A percentile compares a stretch with the other conserved stretches of the same genome.
Conservation (phyloP, 2,113 vertebrate species). For the Trematocara variabile region DNA sequence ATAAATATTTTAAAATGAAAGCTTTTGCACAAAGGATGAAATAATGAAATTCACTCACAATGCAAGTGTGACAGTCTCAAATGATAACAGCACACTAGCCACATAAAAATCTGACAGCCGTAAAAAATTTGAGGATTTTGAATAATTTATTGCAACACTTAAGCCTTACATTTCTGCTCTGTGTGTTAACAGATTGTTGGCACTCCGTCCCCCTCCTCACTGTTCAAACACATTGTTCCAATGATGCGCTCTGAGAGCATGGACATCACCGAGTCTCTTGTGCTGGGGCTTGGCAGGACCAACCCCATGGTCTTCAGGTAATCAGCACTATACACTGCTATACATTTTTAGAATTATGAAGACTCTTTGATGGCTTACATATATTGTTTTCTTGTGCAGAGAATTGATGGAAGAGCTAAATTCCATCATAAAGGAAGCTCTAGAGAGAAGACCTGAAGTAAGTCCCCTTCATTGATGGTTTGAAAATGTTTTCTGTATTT, state of each 20-base stretch:
- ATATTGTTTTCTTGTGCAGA: slow-evolving; percentile 62
- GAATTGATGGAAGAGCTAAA: slow-evolving; percentile 97
- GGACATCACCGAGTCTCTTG: slow-evolving; percentile 98
- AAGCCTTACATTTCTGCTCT: neutral
- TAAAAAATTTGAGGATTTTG: neutral
- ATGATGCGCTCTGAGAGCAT: slow-evolving; percentile 99
- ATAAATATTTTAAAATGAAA: neutral
- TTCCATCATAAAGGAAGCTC: slow-evolving; percentile 99
- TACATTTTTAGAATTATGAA: neutral
- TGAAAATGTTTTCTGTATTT: neutral
- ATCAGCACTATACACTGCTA: neutral
- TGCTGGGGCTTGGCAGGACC: slow-evolving; percentile 98
- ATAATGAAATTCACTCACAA: neutral
- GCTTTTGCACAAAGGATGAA: neutral
- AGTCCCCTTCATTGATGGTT: slow-evolving; percentile 20
- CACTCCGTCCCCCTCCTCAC: slow-evolving; percentile 92
- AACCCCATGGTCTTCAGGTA: slow-evolving; percentile 97
- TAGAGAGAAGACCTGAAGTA: slow-evolving; percentile 99
- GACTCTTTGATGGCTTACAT: neutral
- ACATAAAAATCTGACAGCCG: neutral
- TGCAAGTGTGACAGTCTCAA: neutral
- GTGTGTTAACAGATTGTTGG: slow-evolving; percentile 83
- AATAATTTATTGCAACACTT: neutral
- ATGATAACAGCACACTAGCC: neutral
- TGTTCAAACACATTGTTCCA: slow-evolving; percentile 98